A percentile compares a stretch with the other conserved stretches of the same genome.
These are phyloP conservation scores for Propsilocerus akamusi DNA, from an alignment of 1,140 invertebrate species.

Conservation along the genomic window DNA sequence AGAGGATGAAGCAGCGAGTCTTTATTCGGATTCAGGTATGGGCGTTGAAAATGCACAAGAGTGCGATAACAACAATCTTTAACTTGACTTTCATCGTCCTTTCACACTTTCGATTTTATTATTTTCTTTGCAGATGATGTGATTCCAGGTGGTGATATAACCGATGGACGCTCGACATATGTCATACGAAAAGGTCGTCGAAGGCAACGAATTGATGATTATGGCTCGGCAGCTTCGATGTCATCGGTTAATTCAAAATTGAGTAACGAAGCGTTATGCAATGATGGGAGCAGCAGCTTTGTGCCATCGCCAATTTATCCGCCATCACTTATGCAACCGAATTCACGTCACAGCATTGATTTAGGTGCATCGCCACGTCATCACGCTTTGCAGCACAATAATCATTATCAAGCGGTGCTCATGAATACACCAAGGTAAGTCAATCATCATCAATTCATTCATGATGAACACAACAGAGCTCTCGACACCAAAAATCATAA, in stretches of 20 bases:
- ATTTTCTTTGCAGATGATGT: constrained; percentile 25
- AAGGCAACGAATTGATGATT: constrained; percentile 26
- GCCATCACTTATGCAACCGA: constrained; percentile 26
- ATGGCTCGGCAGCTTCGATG: constrained; percentile 24
- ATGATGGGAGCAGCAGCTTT: not conserved
- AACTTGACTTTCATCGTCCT: too few species aligned
- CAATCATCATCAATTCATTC: not conserved
- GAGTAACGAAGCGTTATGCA: constrained; percentile 15
- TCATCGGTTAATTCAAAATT: constrained; percentile 35
- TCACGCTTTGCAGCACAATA: not conserved
- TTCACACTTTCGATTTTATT: constrained; percentile 15
- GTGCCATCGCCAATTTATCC: not conserved
- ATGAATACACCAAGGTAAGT: constrained; percentile 7
- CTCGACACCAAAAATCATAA: not conserved
- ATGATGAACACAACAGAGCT: not conserved
- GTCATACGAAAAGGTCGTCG: constrained; percentile 45
- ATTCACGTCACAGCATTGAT: constrained; percentile 38
- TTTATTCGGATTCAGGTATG: constrained; percentile 45
- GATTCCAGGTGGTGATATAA: constrained; percentile 23
- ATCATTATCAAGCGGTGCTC: constrained; percentile 16
- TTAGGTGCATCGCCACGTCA: constrained; percentile 28
- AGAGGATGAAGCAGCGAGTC: constrained; percentile 41
- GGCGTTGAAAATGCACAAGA: not conserved
- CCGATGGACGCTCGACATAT: constrained; percentile 47
- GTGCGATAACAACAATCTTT: too few species aligned